A percentile compares a stretch with the other conserved stretches of the same genome.
Conservation (phyloP, 2,113 vertebrate genomes). For the Phylloscopus whistleri region DNA sequence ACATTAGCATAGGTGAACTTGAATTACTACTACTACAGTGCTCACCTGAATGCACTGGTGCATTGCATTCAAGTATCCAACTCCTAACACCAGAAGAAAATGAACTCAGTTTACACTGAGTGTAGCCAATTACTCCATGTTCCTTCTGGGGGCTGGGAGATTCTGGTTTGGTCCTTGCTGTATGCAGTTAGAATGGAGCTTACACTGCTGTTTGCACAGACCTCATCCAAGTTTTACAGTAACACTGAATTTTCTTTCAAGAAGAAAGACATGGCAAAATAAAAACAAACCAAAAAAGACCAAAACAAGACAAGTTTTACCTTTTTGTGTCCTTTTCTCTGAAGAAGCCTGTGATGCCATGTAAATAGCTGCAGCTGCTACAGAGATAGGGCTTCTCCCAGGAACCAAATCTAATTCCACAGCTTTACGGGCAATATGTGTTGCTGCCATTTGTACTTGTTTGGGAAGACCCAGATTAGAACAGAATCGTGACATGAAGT, state of each 20-base stretch:
- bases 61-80: neutral
- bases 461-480: constrained; percentile 97
- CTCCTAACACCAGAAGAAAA: neutral
- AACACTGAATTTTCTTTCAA: neutral
- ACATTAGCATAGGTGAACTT: neutral
- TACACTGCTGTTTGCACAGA: neutral
- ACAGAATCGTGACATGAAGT: constrained; percentile 99
- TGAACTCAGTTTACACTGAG: neutral
- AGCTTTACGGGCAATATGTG: constrained; percentile 92
- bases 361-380: constrained; percentile 96
- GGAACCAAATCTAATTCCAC: constrained; percentile 96
- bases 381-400: constrained; percentile 95
- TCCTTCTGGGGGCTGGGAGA: neutral
- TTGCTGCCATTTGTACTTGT: constrained; percentile 97
- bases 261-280: neutral
- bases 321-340: constrained; percentile 98
- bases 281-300: neutral
- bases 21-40: neutral
- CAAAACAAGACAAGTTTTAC: constrained; percentile 59
- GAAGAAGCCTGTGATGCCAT: constrained; percentile 99
- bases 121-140: neutral
- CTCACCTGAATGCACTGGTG: neutral
- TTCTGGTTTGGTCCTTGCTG: neutral
- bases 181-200: neutral
- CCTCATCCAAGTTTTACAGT: neutral